These are phyloP conservation scores for Epizoanthus rinbou DNA, from an alignment of 92 coral and sea anemone species.

Conservation along the genomic window DNA sequence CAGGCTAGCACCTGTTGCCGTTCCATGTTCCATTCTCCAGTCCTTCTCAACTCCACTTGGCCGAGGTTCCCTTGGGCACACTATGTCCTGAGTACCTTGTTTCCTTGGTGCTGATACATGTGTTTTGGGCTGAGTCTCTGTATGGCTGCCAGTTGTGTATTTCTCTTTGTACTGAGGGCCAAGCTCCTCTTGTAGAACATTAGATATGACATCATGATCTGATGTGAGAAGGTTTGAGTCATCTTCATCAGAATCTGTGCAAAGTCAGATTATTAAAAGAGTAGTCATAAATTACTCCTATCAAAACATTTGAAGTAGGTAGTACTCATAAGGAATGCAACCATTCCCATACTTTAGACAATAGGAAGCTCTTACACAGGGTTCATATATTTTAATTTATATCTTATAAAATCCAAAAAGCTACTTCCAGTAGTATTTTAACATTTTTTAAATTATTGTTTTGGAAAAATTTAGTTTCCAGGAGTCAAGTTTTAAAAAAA, in stretches of 20 bases:
- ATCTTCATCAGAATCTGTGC: slow-evolving; percentile 70
- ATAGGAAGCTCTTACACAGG: not conserved
- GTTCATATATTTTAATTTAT: too few species aligned
- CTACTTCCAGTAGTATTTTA: too few species aligned
- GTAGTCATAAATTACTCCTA: too few species aligned
- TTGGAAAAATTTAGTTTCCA: too few species aligned
- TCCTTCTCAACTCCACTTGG: slow-evolving; percentile 2
- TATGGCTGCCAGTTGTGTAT: slow-evolving; percentile 9
- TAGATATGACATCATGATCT: slow-evolving; percentile 88
- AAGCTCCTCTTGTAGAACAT: slow-evolving; percentile 84
- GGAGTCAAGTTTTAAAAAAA: not conserved
- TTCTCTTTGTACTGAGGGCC: slow-evolving; percentile 65
- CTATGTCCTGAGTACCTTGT: not conserved
- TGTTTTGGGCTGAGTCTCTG: slow-evolving; percentile 1
- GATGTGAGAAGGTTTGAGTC: slow-evolving; percentile 91
- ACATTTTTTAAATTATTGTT: too few species aligned
- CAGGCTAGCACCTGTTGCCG: not conserved
- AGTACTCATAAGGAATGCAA: too few species aligned
- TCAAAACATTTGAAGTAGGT: too few species aligned
- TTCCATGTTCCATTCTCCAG: slow-evolving; percentile 29
- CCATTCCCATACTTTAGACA: not conserved
- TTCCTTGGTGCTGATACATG: not conserved
- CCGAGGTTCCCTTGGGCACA: not conserved
- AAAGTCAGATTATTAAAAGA: not conserved
- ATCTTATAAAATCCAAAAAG: too few species aligned